phyloP scores from a whole-genome alignment of 2,113 vertebrate species.

The Raja brachyura region DNA sequence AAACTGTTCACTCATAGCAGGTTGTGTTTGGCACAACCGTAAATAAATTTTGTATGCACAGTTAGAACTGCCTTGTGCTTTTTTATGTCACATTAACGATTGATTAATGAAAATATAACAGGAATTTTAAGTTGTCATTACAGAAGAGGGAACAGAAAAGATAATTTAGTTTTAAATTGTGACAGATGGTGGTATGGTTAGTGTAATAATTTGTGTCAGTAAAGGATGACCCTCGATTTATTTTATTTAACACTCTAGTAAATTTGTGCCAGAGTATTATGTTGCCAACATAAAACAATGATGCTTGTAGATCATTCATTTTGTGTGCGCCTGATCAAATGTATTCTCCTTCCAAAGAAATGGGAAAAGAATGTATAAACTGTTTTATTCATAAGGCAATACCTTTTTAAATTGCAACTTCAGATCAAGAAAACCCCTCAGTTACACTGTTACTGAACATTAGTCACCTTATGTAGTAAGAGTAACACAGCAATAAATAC shows the following conservation, averaged over 20 bases:
- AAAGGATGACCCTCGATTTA: neutral
- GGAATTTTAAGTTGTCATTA: constrained; percentile 26
- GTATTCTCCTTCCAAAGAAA: neutral
- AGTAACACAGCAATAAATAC: neutral
- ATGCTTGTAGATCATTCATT: neutral
- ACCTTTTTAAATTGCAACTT: constrained; percentile 14
- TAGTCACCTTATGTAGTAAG: neutral
- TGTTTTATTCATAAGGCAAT: neutral
- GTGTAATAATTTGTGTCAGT: neutral
- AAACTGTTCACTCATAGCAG: constrained; percentile 3
- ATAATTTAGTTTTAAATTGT: constrained; percentile 32
- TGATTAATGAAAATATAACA: constrained; percentile 32
- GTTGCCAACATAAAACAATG: neutral
- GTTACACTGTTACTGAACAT: neutral
- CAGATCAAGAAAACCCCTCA: neutral
- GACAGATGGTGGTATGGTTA: constrained; percentile 15
- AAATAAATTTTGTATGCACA: constrained; percentile 14
- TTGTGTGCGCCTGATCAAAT: neutral
- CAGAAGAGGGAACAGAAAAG: neutral
- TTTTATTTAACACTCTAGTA: constrained; percentile 13
- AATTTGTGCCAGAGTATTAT: neutral
- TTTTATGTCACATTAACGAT: constrained; percentile 10
- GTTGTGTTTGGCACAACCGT: neutral
- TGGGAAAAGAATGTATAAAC: neutral
- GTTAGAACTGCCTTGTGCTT: constrained; percentile 7